phyloP scores from a whole-genome alignment of 2,113 vertebrate genomes.

The Lates calcarifer region DNA sequence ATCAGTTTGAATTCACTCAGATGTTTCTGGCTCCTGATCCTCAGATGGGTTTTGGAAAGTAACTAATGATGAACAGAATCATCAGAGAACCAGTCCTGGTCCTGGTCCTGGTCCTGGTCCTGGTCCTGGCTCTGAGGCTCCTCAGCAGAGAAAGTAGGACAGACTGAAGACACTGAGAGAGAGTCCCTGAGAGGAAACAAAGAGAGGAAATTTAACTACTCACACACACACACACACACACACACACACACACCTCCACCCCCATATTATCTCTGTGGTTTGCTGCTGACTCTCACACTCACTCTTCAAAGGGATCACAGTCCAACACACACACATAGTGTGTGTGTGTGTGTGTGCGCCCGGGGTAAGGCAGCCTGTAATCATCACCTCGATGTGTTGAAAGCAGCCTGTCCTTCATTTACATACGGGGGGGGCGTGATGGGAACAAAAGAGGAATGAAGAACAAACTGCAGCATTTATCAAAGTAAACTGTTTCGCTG shows the following conservation, averaged over 20 bases:
- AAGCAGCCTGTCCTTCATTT: conserved; percentile 72
- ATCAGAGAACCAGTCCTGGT: not conserved
- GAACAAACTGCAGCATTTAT: conserved; percentile 58
- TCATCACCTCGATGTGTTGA: conserved; percentile 73
- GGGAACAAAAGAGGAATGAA: conserved; percentile 52
- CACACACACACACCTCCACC: conserved; percentile 26
- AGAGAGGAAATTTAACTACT: conserved; percentile 51
- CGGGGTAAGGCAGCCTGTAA: conserved; percentile 72
- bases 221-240: conserved; percentile 45
- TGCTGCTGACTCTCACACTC: conserved; percentile 46
- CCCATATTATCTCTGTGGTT: too few relatives aligned
- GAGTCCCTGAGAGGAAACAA: conserved; percentile 61
- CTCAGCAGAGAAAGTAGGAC: conserved; percentile 62
- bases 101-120: not conserved
- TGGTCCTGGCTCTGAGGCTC: conserved; percentile 12
- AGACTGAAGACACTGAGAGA: conserved; percentile 22
- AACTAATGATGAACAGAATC: not conserved
- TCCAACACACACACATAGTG: conserved; percentile 27
- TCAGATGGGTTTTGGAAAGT: too few relatives aligned
- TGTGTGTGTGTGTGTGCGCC: conserved; percentile 48
- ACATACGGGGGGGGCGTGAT: conserved; percentile 43
- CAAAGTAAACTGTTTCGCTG: conserved; percentile 51
- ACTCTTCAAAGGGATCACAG: too few relatives aligned
- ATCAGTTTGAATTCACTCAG: too few relatives aligned
- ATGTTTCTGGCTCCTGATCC: too few relatives aligned